Conservation (phyloP, 2,888 invertebrate species). For the Pediacus dermestoides region DNA sequence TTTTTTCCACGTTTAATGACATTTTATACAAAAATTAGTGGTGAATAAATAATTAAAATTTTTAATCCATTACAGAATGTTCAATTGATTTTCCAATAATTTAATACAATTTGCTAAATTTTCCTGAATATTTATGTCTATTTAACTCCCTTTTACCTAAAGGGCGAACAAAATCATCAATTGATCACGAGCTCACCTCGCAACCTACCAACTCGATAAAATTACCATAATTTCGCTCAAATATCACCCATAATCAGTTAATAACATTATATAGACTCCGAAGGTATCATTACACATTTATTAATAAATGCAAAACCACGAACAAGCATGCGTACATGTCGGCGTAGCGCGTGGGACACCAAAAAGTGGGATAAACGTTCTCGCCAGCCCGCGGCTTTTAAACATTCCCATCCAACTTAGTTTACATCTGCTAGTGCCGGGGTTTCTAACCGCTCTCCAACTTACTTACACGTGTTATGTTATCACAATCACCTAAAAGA, state of each 20-base stretch:
- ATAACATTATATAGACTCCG: not conserved
- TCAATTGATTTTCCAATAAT: no score
- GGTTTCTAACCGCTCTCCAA: conserved; percentile 12
- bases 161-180: no score
- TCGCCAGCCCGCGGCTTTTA: conserved; percentile 26
- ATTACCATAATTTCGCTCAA: no score
- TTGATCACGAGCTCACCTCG: no score
- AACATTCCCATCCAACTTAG: conserved; percentile 18
- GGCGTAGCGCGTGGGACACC: conserved; percentile 23
- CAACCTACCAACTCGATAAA: no score
- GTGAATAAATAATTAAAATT: no score
- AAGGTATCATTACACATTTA: conserved; percentile 1
- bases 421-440: conserved; percentile 22
- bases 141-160: not conserved
- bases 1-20: no score
- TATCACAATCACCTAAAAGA: no score
- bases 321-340: conserved; percentile 16
- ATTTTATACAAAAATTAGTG: no score
- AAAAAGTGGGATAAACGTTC: conserved; percentile 15
- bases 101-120: not conserved
- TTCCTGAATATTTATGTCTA: conserved; percentile 3
- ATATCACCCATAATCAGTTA: not conserved
- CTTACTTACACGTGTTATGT: conserved; percentile 15
- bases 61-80: no score
- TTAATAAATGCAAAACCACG: conserved; percentile 4